Conservation (phyloP, 2,113 vertebrate genomes). For the Vidua macroura region DNA sequence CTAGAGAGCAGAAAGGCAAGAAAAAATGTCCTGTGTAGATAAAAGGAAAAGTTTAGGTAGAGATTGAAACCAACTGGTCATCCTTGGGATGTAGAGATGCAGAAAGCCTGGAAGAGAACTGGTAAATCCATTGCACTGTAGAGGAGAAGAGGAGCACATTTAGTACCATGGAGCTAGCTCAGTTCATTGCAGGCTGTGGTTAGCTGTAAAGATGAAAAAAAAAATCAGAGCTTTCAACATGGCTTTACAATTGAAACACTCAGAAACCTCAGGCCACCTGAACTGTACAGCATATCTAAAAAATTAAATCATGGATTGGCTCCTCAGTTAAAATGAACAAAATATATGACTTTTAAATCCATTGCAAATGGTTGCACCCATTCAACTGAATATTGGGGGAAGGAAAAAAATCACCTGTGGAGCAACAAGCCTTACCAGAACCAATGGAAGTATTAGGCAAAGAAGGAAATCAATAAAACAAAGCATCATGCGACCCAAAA, state of each 20-base stretch:
- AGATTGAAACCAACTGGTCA: constrained; percentile 53
- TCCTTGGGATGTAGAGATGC: neutral
- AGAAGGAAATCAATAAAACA: constrained; percentile 32
- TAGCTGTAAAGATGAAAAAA: constrained; percentile 47
- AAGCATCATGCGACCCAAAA: neutral
- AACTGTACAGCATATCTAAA: neutral
- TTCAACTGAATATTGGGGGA: neutral
- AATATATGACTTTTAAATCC: neutral
- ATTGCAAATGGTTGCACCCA: constrained; percentile 1
- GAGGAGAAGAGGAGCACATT: constrained; percentile 56
- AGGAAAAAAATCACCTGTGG: constrained; percentile 22
- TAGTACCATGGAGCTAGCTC: neutral
- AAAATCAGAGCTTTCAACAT: constrained; percentile 20
- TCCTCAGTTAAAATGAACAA: neutral
- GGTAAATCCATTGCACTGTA: constrained; percentile 59
- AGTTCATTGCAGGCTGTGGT: neutral
- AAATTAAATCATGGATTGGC: neutral
- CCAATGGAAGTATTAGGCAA: constrained; percentile 24
- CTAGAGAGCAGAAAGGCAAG: constrained; percentile 50
- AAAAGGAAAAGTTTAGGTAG: constrained; percentile 56
- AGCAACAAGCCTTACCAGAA: constrained; percentile 44
- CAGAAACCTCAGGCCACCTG: neutral
- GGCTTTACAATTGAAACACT: neutral
- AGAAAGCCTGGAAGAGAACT: constrained; percentile 67
- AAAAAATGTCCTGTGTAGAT: constrained; percentile 60